A percentile compares a stretch with the other conserved stretches of the same genome.
Conservation (phyloP, 2,797 vertebrate species). For the Crenichthys baileyi region DNA sequence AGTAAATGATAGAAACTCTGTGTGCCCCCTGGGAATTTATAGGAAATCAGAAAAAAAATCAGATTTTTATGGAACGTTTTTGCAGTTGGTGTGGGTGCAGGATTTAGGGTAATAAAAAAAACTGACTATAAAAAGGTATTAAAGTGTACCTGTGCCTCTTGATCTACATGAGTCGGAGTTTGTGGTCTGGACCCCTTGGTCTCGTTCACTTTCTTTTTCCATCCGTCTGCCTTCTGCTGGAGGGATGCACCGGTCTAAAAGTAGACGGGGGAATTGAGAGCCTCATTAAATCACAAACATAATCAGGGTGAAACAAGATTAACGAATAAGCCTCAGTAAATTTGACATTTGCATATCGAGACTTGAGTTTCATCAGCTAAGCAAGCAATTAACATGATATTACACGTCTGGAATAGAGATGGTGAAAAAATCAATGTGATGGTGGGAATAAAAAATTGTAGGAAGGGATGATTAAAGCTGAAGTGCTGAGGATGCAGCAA, state of each 20-base stretch:
- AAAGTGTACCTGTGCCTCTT: constrained; percentile 69
- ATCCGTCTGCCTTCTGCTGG: constrained; percentile 82
- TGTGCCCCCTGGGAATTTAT: not conserved
- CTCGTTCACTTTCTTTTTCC: constrained; percentile 82
- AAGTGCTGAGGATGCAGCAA: not conserved
- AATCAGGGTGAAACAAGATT: constrained; percentile 21
- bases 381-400: constrained; percentile 5
- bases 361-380: constrained; percentile 16
- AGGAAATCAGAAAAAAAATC: not conserved
- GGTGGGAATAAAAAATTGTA: not conserved
- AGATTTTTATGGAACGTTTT: not conserved
- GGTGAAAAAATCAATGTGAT: not conserved
- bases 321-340: constrained; percentile 6
- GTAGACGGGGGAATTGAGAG: constrained; percentile 20
- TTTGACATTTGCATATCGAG: not conserved
- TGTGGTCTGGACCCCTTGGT: constrained; percentile 74
- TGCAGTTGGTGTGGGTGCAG: not conserved
- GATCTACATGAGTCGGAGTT: constrained; percentile 74
- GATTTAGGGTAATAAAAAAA: constrained; percentile 3
- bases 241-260: constrained; percentile 77
- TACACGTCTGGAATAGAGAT: constrained; percentile 13
- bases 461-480: not conserved
- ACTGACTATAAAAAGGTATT: not conserved
- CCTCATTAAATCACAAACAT: constrained; percentile 30
- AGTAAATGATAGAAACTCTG: not conserved